phyloP scores from a whole-genome alignment of 2,113 vertebrate species.

The Microtus montanus region DNA sequence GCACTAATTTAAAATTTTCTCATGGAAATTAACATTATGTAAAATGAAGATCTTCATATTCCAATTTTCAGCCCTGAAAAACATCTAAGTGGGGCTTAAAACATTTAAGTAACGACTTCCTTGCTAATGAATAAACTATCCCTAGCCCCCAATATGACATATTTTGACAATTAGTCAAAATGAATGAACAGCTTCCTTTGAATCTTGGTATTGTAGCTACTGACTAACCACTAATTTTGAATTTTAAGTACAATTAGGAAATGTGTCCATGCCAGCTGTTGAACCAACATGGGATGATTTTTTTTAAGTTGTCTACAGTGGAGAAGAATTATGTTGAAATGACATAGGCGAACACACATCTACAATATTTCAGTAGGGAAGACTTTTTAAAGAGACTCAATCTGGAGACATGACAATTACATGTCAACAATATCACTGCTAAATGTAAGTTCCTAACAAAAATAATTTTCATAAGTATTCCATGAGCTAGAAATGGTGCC shows the following conservation, averaged over 20 bases:
- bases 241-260: slow-evolving; percentile 24
- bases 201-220: background rate
- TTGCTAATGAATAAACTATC: background rate
- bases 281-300: background rate
- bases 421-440: background rate
- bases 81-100: background rate
- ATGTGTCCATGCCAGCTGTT: background rate
- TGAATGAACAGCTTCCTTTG: slow-evolving; percentile 7
- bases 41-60: background rate
- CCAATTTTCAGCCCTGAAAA: background rate
- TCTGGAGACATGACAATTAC: background rate
- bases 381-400: background rate
- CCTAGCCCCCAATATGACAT: background rate
- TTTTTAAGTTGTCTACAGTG: slow-evolving; percentile 7
- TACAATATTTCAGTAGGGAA: slow-evolving; percentile 6
- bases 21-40: background rate
- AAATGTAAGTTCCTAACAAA: slow-evolving; percentile 7
- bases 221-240: slow-evolving; percentile 37
- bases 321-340: slow-evolving; percentile 19
- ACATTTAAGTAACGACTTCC: background rate
- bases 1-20: background rate
- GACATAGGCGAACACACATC: background rate
- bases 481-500: background rate
- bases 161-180: slow-evolving; percentile 39
- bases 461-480: background rate